Base-by-base conservation (phyloP, 2,888 invertebrate genomes). In the Idaea dimidiata region DNA sequence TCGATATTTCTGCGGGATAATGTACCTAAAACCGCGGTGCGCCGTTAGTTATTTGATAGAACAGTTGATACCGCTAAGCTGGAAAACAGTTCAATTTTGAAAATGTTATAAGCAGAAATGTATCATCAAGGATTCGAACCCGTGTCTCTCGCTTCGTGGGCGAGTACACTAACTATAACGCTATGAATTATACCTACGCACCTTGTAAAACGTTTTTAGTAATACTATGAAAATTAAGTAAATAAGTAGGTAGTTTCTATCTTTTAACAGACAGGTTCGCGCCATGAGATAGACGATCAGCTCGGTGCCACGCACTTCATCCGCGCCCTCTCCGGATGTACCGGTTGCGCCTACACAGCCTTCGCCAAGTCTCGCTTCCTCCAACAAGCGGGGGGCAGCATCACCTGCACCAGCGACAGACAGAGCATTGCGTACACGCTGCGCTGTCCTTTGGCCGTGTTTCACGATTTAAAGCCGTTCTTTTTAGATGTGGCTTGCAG, bases 401-500 rank as follows among this genome's bases (percentile, higher is more conserved):
- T 97, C 65, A 94, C 93, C 0, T 94, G 94, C 62, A 93, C 94
- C 24, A 87, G 93, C 6, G 96, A 97, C 75, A 93, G 98, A 18
- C 98, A 99, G 87, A 93, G 94, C 57, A 93, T 97, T 57, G 93
- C 96, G 0, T 98, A 96, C 79, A 96, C 96, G 1, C 84, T 98
- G 32, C 76, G 82, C 17, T 89, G 87, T 62, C 86, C 87, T 0
- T 64, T 76, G 6, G 66, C 76, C 0, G 32, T 61, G 10, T 91
- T 88, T 58, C 24, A 68, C 0, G 75, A 82, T 0, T 67, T 88
- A 61, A 87, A 88, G 66, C 67, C 77, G 59, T 84, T 82, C 63
- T 75, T 91, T 5, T 57, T 88, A 60, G 91, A 91, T 66, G 79
- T 82, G 0, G 86, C 86, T 59, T 72, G 72, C 31, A 85, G 89